Base-by-base conservation (phyloP, 2,888 invertebrate species). In the Agrochola circellaris region DNA sequence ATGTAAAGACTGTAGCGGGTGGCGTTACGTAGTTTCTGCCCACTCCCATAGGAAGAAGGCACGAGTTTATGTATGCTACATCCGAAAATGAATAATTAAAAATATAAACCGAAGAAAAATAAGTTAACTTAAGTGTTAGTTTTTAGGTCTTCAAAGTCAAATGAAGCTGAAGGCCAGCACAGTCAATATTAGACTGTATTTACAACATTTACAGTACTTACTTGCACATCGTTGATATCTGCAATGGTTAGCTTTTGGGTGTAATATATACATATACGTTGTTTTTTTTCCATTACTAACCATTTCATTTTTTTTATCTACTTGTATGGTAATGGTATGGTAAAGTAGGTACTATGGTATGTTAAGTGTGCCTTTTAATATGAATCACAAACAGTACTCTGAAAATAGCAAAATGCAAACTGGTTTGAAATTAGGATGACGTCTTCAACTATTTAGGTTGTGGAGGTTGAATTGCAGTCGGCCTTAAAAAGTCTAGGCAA, bases 191-290 rank as follows among this genome's bases (percentile, higher is more conserved):
- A 3, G 9, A 9, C 45, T 26, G 42, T 26, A 34, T 42, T 1
- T n/a, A 13, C 2, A 48, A 58, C 26, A 26, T 70, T 42, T 61
- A 45, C 23, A 69, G 54, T 61, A 62, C 77, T 77, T 68, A 77
- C 68, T 54, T 69, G 58, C 48, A 30, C 13, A 51, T 68, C 42
- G 23, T 20, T 3, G 34, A 34, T 26, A 70, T 38, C 54, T 78
- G 30, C 3, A 71, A 72, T 20, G 30, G 13, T 64, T 48, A 20
- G 17, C 71, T 62, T 61, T 60, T 26, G 11, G 15, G 20, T 15
- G 15, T n/a, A 38, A 38, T 13, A 65, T 60, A 15, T 45, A n/a
- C 8, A 68, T 38, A 26, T 15, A 34, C 15, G 1, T 11, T 13
- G 0, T 30, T 17, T 26, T 20, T 20, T 20, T 26, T 5, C 3